Conservation (phyloP, 2,888 invertebrate genomes). For the Dendrolimus pini region DNA sequence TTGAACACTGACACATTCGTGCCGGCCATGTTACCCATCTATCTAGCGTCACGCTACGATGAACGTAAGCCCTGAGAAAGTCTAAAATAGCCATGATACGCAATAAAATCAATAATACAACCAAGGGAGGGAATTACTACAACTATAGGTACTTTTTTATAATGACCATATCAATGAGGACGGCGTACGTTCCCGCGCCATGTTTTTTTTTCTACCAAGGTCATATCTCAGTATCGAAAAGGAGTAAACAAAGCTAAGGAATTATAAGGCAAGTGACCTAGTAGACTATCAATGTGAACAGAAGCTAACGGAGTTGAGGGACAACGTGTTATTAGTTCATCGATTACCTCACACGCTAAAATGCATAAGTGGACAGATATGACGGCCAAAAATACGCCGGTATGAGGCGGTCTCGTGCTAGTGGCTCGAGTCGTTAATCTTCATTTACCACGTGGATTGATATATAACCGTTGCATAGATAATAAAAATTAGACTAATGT, state of each 20-base stretch:
- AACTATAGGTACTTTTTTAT: slow-evolving; percentile 19
- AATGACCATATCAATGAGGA: slow-evolving; percentile 40
- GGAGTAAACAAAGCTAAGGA: slow-evolving; percentile 66
- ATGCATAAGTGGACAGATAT: slow-evolving; percentile 40
- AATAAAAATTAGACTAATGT: slow-evolving; percentile 24
- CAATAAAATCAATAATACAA: slow-evolving; percentile 47
- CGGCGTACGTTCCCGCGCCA: slow-evolving; percentile 68
- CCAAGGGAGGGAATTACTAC: slow-evolving; percentile 17
- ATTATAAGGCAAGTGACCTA: slow-evolving; percentile 16
- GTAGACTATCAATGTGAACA: slow-evolving; percentile 14
- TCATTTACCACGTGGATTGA: slow-evolving; percentile 41
- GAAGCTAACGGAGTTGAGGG: slow-evolving; percentile 16
- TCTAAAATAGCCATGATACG: slow-evolving; percentile 51
- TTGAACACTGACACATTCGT: slow-evolving; percentile 54
- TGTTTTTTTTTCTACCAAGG: slow-evolving; percentile 73
- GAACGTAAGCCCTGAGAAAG: slow-evolving; percentile 55
- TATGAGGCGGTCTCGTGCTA: slow-evolving; percentile 24
- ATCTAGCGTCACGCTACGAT: slow-evolving; percentile 67
- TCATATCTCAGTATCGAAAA: slow-evolving; percentile 66
- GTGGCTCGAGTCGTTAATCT: slow-evolving; percentile 15
- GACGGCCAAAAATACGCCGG: slow-evolving; percentile 70
- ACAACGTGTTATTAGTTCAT: slow-evolving; percentile 47
- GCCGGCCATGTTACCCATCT: slow-evolving; percentile 69
- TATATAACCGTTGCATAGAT: slow-evolving; percentile 13
- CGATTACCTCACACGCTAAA: slow-evolving; percentile 54